phyloP scores from a whole-genome alignment of 1,140 invertebrate species.

The Brachionus koreanus region DNA sequence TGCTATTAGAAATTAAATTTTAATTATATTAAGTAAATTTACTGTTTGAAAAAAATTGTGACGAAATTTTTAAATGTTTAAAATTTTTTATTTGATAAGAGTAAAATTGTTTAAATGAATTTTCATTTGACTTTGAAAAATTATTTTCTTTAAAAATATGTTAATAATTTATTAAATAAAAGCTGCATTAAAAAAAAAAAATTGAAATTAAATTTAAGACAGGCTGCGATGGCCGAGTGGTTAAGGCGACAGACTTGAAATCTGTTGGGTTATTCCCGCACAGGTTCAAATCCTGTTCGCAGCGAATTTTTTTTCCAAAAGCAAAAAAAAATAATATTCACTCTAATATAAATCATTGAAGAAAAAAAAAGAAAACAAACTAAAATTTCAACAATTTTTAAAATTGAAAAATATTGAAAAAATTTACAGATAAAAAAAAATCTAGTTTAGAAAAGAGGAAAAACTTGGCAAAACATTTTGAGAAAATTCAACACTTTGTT shows the following conservation, averaged over 20 bases:
- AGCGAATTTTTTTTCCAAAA: neutral
- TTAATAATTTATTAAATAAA: neutral
- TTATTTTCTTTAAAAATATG: too few species aligned
- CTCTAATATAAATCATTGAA: neutral
- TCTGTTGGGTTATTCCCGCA: constrained; percentile 2
- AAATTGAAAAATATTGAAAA: neutral
- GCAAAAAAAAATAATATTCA: neutral
- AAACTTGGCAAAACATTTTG: neutral
- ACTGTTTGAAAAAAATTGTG: too few species aligned
- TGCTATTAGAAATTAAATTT: too few species aligned
- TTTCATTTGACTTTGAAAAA: too few species aligned
- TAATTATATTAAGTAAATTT: too few species aligned
- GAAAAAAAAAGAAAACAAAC: neutral
- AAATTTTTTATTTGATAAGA: too few species aligned
- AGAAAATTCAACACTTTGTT: neutral
- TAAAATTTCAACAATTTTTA: neutral
- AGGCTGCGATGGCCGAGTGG: neutral
- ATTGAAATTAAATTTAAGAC: neutral
- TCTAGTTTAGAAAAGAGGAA: constrained; percentile 3
- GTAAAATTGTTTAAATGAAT: too few species aligned
- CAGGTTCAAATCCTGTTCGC: constrained; percentile 2
- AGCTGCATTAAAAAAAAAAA: neutral
- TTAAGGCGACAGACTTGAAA: constrained; percentile 5
- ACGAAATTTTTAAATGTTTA: too few species aligned
- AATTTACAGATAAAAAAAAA: neutral